Percentiles rank a stretch among this genome's conserved stretches.
Evolutionary conservation across 1,140 invertebrate species (phyloP).

Genomic region (Bilobella aurantiaca): DNA sequence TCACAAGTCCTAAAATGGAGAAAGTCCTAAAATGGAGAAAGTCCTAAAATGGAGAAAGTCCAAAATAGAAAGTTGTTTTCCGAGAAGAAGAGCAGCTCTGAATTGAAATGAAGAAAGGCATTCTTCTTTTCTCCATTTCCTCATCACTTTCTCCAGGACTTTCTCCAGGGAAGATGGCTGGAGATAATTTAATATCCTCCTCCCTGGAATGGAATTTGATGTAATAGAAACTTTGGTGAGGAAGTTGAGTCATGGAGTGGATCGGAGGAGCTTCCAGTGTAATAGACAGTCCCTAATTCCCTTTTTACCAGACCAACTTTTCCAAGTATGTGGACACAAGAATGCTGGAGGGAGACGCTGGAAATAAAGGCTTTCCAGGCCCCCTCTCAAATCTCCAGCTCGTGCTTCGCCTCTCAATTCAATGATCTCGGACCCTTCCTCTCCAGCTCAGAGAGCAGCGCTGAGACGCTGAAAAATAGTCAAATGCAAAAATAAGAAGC

Average conservation of each 20-base stretch:
- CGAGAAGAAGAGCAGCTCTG: too few species aligned
- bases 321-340: constrained; percentile 8
- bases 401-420: neutral
- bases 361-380: neutral
- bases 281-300: constrained; percentile 3
- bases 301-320: neutral
- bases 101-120: constrained; percentile 1
- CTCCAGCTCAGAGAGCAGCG: too few species aligned
- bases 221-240: neutral
- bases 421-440: neutral
- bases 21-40: neutral
- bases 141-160: constrained; percentile 1
- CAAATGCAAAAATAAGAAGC: too few species aligned
- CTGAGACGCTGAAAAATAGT: too few species aligned
- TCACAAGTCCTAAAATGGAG: neutral
- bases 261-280: neutral
- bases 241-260: constrained; percentile 3
- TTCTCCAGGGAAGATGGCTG: neutral
- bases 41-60: neutral
- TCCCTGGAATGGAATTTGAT: neutral
- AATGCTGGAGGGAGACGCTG: neutral
- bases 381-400: neutral
- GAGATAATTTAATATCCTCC: constrained; percentile 2
- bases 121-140: neutral
- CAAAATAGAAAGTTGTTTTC: too few species aligned